These are phyloP conservation scores for Apocrypta bakeri DNA, from an alignment of 1,140 invertebrate species.

Conservation along the genomic window DNA sequence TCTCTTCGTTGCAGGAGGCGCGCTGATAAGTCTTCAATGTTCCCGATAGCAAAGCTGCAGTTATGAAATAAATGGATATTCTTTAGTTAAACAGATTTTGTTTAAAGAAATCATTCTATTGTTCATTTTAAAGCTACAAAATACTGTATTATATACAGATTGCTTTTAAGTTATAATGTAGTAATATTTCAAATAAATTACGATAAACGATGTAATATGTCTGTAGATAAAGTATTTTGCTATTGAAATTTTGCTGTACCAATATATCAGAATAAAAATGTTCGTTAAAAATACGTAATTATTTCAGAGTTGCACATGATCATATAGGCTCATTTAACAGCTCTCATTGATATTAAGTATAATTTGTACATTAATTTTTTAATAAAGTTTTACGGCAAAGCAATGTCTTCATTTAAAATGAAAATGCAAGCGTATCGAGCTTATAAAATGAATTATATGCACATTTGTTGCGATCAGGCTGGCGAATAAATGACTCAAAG, in stretches of 20 bases:
- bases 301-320: background rate
- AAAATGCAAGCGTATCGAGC: background rate
- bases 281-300: background rate
- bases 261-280: background rate
- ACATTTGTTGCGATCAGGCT: background rate
- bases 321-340: background rate
- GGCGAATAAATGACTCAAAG: background rate
- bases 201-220: no score
- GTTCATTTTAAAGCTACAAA: no score
- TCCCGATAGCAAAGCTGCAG: slow-evolving; percentile 87
- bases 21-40: slow-evolving; percentile 91
- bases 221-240: no score
- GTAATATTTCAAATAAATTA: no score
- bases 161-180: no score
- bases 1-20: slow-evolving; percentile 90
- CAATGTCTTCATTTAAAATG: background rate
- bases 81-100: background rate
- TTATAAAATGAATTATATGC: background rate
- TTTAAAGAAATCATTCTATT: no score
- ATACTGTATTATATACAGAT: no score
- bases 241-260: background rate
- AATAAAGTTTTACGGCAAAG: background rate
- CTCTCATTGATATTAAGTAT: background rate
- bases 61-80: background rate
- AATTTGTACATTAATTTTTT: background rate